These are phyloP conservation scores for Tethea ocularis DNA, from an alignment of 2,888 invertebrate genomes.

Conservation along the genomic window DNA sequence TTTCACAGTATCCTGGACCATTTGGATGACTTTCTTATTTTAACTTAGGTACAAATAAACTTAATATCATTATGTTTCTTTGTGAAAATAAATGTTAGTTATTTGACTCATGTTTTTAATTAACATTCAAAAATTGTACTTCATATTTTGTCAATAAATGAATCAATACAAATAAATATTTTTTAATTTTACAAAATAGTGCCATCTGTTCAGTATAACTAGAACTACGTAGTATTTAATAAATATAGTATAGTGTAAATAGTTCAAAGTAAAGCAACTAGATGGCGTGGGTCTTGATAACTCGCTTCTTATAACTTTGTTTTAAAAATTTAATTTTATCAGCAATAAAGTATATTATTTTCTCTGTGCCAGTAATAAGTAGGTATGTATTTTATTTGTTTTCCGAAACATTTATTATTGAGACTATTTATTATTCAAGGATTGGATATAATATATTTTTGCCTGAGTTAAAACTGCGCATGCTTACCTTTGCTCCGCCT, in stretches of 20 bases:
- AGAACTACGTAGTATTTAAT: no score
- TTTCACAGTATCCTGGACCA: no score
- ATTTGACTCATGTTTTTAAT: no score
- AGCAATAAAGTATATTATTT: no score
- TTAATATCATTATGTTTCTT: no score
- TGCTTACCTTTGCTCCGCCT: conserved; percentile 58
- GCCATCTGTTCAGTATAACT: background rate
- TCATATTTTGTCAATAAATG: no score
- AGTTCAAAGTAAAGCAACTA: background rate
- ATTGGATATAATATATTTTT: background rate
- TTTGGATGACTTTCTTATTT: no score
- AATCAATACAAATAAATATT: no score
- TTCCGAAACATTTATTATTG: background rate
- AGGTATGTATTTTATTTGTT: background rate
- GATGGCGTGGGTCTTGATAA: background rate
- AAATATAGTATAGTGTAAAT: background rate
- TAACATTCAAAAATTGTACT: no score
- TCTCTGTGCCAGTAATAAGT: no score
- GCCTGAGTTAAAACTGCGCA: conserved; percentile 33
- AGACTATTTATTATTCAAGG: background rate
- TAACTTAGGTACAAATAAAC: no score
- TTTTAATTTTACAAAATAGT: background rate
- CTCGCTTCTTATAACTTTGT: background rate
- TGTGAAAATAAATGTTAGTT: no score
- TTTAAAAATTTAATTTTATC: background rate